These are phyloP conservation scores for Megastigmus dorsalis DNA, from an alignment of 2,888 invertebrate genomes.

Conservation along the genomic window DNA sequence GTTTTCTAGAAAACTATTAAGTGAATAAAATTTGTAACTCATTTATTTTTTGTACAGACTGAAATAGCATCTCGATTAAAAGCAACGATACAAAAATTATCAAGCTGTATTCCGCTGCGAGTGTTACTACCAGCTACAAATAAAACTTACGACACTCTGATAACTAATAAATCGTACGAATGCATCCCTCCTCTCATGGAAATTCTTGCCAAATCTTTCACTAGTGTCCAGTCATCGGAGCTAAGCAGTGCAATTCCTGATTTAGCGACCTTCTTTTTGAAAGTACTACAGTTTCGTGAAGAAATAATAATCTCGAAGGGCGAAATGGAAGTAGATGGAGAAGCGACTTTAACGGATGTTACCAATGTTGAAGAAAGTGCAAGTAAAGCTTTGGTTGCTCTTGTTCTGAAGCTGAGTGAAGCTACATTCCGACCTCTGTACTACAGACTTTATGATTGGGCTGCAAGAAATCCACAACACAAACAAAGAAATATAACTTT, in stretches of 20 bases:
- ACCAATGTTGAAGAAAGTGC: constrained; percentile 83
- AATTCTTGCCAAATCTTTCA: constrained; percentile 84
- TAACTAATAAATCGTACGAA: constrained; percentile 78
- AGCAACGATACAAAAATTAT: constrained; percentile 81
- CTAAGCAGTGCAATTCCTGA: constrained; percentile 81
- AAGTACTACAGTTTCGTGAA: constrained; percentile 82
- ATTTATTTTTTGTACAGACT: constrained; percentile 61
- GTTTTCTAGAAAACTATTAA: not conserved
- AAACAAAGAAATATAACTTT: constrained; percentile 86
- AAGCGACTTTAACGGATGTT: constrained; percentile 73
- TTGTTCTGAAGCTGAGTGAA: constrained; percentile 92
- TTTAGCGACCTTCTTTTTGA: constrained; percentile 84
- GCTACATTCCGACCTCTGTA: constrained; percentile 92
- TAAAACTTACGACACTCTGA: constrained; percentile 79
- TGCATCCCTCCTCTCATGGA: constrained; percentile 85
- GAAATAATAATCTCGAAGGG: constrained; percentile 66
- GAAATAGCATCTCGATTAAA: constrained; percentile 78
- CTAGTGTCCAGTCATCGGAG: constrained; percentile 79
- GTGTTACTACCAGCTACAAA: constrained; percentile 85
- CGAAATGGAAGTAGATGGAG: constrained; percentile 67
- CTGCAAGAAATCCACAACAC: constrained; percentile 79
- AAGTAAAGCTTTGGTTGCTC: constrained; percentile 84
- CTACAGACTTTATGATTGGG: constrained; percentile 92
- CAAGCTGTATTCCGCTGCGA: constrained; percentile 82
- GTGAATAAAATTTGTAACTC: constrained; percentile 6